A percentile compares a stretch with the other conserved stretches of the same genome.
Evolutionary conservation across 1,140 invertebrate genomes (phyloP).

Genomic region (Proctacanthus coquilletti): DNA sequence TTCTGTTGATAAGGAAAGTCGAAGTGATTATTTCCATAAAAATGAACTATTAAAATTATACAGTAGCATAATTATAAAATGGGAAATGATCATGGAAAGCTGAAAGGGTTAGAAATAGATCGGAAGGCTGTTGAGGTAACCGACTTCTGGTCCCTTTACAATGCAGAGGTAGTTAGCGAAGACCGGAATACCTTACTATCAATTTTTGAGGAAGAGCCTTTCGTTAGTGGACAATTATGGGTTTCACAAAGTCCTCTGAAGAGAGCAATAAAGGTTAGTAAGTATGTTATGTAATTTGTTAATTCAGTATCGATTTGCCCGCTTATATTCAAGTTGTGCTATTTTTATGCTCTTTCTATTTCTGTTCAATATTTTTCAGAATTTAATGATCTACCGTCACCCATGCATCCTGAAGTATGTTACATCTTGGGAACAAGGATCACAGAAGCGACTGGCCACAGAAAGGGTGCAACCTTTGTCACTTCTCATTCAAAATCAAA

Average conservation of each 20-base stretch:
- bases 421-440: constrained; percentile 58
- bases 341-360: constrained; percentile 3
- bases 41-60: background rate
- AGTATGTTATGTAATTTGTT: background rate
- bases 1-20: too few relatives aligned
- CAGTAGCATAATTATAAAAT: constrained; percentile 28
- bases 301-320: background rate
- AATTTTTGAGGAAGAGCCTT: constrained; percentile 51
- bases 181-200: constrained; percentile 42
- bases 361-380: constrained; percentile 44
- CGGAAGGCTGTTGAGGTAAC: constrained; percentile 57
- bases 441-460: constrained; percentile 55
- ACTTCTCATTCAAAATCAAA: constrained; percentile 44
- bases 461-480: constrained; percentile 56
- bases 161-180: constrained; percentile 42
- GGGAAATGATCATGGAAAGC: constrained; percentile 59
- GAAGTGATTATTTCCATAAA: too few relatives aligned
- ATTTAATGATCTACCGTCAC: constrained; percentile 63
- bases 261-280: constrained; percentile 51
- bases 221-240: constrained; percentile 45
- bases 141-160: constrained; percentile 61
- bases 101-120: constrained; percentile 53
- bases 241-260: constrained; percentile 46
- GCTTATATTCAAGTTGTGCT: constrained; percentile 1
- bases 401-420: constrained; percentile 65